A percentile compares a stretch with the other conserved stretches of the same genome.
These are phyloP conservation scores for Lasius fuliginosus DNA, from an alignment of 2,888 invertebrate genomes.

Conservation along the genomic window DNA sequence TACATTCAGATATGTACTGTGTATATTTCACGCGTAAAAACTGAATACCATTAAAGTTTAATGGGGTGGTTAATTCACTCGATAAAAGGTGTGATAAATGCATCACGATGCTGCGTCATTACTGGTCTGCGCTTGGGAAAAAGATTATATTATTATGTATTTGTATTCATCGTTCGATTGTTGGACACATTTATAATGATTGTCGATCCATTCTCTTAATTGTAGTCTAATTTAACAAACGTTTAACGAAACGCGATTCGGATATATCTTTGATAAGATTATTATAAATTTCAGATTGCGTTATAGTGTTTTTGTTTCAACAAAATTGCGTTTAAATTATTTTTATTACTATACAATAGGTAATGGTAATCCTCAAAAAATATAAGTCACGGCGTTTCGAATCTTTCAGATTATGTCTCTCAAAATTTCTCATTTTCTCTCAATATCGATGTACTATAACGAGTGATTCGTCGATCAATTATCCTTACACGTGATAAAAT, in stretches of 20 bases:
- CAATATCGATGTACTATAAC: not conserved
- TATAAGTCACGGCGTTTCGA: not conserved
- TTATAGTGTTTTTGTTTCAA: not conserved
- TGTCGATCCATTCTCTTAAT: not conserved
- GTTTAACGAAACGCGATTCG: not conserved
- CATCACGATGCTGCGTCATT: slow-evolving; percentile 62
- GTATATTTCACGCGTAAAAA: slow-evolving; percentile 70
- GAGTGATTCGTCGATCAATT: not conserved
- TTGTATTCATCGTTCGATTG: slow-evolving; percentile 14
- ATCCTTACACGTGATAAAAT: not conserved
- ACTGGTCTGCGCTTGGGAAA: slow-evolving; percentile 14
- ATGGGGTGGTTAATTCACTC: slow-evolving; percentile 73
- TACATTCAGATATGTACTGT: slow-evolving; percentile 61
- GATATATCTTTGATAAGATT: not conserved
- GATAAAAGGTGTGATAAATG: slow-evolving; percentile 70
- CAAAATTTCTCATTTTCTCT: slow-evolving; percentile 9
- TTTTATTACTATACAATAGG: not conserved
- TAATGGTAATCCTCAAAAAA: not conserved
- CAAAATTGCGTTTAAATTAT: not conserved
- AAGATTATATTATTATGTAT: slow-evolving; percentile 42
- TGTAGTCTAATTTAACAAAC: not conserved
- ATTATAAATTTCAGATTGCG: not conserved
- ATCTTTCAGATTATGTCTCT: not conserved
- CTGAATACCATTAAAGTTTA: slow-evolving; percentile 75
- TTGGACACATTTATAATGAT: slow-evolving; percentile 5